phyloP scores from a whole-genome alignment of 1,140 invertebrate species.

The Formica selysi region DNA sequence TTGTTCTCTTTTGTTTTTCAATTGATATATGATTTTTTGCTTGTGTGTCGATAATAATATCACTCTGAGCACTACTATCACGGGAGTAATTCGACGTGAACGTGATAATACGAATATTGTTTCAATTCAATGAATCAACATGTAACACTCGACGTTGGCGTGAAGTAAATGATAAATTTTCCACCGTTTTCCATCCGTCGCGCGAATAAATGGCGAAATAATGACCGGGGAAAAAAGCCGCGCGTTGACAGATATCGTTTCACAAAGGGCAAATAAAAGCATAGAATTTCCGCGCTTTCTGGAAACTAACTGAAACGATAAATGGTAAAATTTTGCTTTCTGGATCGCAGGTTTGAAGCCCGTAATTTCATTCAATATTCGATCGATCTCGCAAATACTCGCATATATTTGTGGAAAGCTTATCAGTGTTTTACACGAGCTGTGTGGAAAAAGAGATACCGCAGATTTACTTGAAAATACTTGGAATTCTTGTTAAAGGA shows the following conservation, averaged over 20 bases:
- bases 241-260: slow-evolving; percentile 7
- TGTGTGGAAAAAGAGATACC: not conserved
- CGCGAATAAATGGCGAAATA: slow-evolving; percentile 33
- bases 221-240: not conserved
- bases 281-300: slow-evolving; percentile 15
- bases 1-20: slow-evolving; percentile 7
- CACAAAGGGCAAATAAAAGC: slow-evolving; percentile 26
- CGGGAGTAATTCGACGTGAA: slow-evolving; percentile 22
- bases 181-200: not conserved
- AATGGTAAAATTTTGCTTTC: slow-evolving; percentile 23
- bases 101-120: slow-evolving; percentile 34
- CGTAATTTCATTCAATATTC: slow-evolving; percentile 31
- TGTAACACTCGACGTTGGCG: not conserved
- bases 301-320: slow-evolving; percentile 10
- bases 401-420: slow-evolving; percentile 24
- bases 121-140: slow-evolving; percentile 29
- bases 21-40: not conserved
- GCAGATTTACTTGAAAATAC: not conserved
- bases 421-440: slow-evolving; percentile 25
- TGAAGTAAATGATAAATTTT: slow-evolving; percentile 35
- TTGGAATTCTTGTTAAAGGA: not conserved
- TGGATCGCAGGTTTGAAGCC: not conserved
- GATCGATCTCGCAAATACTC: slow-evolving; percentile 33
- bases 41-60: not conserved
- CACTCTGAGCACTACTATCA: not conserved